These are phyloP conservation scores for Xestia xanthographa DNA, from an alignment of 2,888 invertebrate genomes.

Conservation along the genomic window DNA sequence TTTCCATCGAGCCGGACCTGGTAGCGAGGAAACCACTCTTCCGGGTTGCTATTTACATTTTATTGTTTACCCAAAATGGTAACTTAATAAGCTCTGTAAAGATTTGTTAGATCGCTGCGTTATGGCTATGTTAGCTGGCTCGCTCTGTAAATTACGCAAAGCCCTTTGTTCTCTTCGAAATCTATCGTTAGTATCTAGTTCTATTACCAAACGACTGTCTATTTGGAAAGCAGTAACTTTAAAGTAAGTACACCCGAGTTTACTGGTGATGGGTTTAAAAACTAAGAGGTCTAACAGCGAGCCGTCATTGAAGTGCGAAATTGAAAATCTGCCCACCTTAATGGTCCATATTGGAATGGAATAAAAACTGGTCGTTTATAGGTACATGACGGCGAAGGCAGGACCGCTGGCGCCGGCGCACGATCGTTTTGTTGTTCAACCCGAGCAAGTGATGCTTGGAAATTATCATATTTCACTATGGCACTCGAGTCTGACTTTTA, in stretches of 20 bases:
- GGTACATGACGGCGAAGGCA: conserved; percentile 75
- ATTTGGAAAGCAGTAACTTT: conserved; percentile 55
- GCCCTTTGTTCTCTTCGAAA: conserved; percentile 65
- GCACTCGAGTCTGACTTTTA: conserved; percentile 82
- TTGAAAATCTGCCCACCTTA: conserved; percentile 81
- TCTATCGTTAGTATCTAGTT: conserved; percentile 57
- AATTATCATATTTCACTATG: conserved; percentile 86
- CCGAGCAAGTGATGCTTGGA: conserved; percentile 75
- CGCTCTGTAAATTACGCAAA: conserved; percentile 63
- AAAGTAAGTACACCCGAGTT: conserved; percentile 51
- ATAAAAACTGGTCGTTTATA: conserved; percentile 85
- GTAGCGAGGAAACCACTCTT: conserved; percentile 75
- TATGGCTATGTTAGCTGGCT: conserved; percentile 51
- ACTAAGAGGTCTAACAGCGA: conserved; percentile 66
- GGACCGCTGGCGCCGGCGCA: conserved; percentile 85
- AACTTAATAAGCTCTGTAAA: conserved; percentile 70
- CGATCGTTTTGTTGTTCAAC: conserved; percentile 74
- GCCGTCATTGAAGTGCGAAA: conserved; percentile 71
- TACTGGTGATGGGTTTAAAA: conserved; percentile 27
- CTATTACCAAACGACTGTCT: conserved; percentile 63
- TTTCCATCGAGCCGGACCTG: conserved; percentile 71
- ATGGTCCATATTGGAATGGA: conserved; percentile 81
- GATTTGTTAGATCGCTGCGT: conserved; percentile 60
- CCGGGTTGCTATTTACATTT: conserved; percentile 74
- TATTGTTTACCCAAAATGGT: conserved; percentile 78